Conservation (phyloP, 2,113 vertebrate species). For the Ariopsis seemanni region DNA sequence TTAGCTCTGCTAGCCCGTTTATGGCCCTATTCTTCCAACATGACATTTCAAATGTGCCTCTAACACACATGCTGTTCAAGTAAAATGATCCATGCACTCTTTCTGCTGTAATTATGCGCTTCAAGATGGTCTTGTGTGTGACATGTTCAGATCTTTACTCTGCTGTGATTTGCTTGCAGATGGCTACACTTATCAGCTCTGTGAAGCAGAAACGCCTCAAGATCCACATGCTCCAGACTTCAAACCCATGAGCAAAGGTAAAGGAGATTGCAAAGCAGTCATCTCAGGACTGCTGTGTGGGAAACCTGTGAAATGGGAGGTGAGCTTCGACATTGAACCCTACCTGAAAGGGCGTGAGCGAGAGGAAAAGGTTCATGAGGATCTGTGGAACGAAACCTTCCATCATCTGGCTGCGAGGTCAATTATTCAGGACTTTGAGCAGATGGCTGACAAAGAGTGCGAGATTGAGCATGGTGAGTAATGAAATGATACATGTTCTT, state of each 20-base stretch:
- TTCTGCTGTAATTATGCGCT: not conserved
- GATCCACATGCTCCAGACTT: constrained; percentile 53
- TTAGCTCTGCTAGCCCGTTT: not conserved
- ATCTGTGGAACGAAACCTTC: constrained; percentile 91
- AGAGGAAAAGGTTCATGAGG: constrained; percentile 69
- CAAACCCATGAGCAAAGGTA: constrained; percentile 36
- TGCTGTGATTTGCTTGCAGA: constrained; percentile 59
- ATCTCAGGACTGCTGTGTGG: constrained; percentile 83
- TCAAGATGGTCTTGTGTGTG: not conserved
- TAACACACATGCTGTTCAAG: no score
- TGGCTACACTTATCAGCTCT: constrained; percentile 77
- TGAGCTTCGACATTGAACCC: constrained; percentile 81
- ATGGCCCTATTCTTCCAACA: not conserved
- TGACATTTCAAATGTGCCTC: no score
- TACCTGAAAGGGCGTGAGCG: constrained; percentile 74
- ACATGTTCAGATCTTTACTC: not conserved
- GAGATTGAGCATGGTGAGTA: constrained; percentile 88
- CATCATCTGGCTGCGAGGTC: constrained; percentile 90
- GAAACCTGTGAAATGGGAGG: constrained; percentile 84
- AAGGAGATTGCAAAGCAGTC: constrained; percentile 80
- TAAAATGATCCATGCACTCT: not conserved
- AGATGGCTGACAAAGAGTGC: constrained; percentile 82
- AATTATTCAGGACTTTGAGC: constrained; percentile 91
- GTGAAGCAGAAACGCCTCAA: constrained; percentile 70
- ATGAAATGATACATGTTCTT: not conserved